Evolutionary conservation across 2,888 invertebrate genomes (phyloP).

Genomic region (Barypeithes pellucidus): DNA sequence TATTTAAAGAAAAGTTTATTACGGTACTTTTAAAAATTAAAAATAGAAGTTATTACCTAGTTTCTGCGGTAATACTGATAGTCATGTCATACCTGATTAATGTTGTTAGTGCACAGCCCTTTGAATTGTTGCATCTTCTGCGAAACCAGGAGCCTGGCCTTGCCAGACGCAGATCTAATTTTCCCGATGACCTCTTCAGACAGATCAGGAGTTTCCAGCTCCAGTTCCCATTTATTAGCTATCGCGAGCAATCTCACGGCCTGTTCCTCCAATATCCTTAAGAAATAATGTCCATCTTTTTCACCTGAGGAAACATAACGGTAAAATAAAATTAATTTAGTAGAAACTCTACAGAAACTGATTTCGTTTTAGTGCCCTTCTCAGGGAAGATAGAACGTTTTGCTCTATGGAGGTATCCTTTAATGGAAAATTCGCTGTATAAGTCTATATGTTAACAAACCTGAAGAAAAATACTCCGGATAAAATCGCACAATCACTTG

Average conservation of each 20-base stretch:
- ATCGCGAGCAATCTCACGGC: slow-evolving; percentile 79
- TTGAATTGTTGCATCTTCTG: slow-evolving; percentile 97
- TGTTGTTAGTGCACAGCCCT: slow-evolving; percentile 75
- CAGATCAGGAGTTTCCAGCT: slow-evolving; percentile 76
- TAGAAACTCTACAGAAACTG: too few relatives aligned
- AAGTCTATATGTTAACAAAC: slow-evolving; percentile 16
- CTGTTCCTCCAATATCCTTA: slow-evolving; percentile 83
- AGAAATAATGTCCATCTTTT: slow-evolving; percentile 86
- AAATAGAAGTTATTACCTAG: too few relatives aligned
- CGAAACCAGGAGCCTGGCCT: slow-evolving; percentile 89
- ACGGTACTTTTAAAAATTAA: too few relatives aligned
- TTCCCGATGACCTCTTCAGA: slow-evolving; percentile 88
- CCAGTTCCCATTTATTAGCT: slow-evolving; percentile 80
- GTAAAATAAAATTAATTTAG: background rate
- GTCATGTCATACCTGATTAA: slow-evolving; percentile 67
- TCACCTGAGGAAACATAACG: slow-evolving; percentile 61
- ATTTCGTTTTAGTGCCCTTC: too few relatives aligned
- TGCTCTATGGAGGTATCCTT: too few relatives aligned
- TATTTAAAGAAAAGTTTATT: too few relatives aligned
- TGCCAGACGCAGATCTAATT: slow-evolving; percentile 90
- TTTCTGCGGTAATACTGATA: too few relatives aligned
- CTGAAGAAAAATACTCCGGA: slow-evolving; percentile 20
- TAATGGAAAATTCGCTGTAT: too few relatives aligned
- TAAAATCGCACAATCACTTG: slow-evolving; percentile 21
- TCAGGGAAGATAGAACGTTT: too few relatives aligned